phyloP scores from a whole-genome alignment of 1,140 invertebrate species.

The Centruroides sculpturatus region DNA sequence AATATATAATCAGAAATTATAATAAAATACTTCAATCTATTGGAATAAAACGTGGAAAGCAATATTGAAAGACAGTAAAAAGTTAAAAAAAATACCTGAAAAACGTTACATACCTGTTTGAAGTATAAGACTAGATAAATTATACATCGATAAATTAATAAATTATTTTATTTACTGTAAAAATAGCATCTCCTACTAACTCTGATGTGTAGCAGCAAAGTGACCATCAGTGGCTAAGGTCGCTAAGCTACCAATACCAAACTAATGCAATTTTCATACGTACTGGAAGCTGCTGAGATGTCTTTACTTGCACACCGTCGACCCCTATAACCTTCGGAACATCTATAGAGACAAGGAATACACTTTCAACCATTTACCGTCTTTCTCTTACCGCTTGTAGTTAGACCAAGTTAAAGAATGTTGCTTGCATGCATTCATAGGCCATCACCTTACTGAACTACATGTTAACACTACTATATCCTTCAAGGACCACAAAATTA shows the following conservation, averaged over 20 bases:
- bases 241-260: not conserved
- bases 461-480: too few relatives aligned
- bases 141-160: not conserved
- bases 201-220: too few relatives aligned
- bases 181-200: not conserved
- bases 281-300: constrained; percentile 45
- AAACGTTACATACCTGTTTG: not conserved
- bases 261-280: constrained; percentile 28
- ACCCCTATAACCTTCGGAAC: constrained; percentile 64
- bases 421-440: too few relatives aligned
- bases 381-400: too few relatives aligned
- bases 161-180: not conserved
- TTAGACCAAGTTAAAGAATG: too few relatives aligned
- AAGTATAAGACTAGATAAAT: not conserved
- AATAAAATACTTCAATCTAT: too few relatives aligned
- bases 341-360: constrained; percentile 44
- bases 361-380: too few relatives aligned
- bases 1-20: too few relatives aligned
- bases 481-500: too few relatives aligned
- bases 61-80: not conserved
- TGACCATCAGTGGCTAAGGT: too few relatives aligned
- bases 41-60: too few relatives aligned
- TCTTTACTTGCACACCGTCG: constrained; percentile 68
- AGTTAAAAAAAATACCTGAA: not conserved
- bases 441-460: too few relatives aligned